Evolutionary conservation across 1,140 invertebrate species (phyloP).

Genomic region (Drosophila aff.): DNA sequence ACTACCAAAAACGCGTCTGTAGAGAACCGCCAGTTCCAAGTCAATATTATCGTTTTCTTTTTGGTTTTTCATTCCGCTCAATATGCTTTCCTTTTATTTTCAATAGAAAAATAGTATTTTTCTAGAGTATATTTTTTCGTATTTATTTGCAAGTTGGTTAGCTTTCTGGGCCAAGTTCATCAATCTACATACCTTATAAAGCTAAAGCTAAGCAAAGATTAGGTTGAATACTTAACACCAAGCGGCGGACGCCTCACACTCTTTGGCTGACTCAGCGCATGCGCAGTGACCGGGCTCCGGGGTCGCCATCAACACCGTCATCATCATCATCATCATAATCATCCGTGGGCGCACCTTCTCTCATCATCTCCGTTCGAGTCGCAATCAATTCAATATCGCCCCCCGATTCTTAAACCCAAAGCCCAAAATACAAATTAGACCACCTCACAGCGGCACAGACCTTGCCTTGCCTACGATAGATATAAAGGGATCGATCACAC

Average conservation of each 20-base stretch:
- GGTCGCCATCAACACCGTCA: background rate
- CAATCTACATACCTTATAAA: conserved; percentile 77
- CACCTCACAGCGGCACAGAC: conserved; percentile 9
- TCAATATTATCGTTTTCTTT: conserved; percentile 48
- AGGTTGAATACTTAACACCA: conserved; percentile 75
- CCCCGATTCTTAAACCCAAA: background rate
- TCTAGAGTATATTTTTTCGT: conserved; percentile 63
- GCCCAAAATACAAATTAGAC: conserved; percentile 45
- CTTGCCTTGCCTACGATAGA: background rate
- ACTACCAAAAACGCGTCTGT: conserved; percentile 53
- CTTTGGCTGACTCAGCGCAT: conserved; percentile 49
- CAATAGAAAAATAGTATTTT: conserved; percentile 79
- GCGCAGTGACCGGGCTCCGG: conserved; percentile 40
- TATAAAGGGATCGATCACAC: conserved; percentile 26
- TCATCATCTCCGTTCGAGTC: background rate
- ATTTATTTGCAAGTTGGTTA: conserved; percentile 61
- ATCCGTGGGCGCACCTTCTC: conserved; percentile 4
- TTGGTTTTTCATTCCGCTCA: conserved; percentile 50
- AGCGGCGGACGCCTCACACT: conserved; percentile 20
- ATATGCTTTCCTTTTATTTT: conserved; percentile 66
- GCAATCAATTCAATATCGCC: background rate
- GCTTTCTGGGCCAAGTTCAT: conserved; percentile 38
- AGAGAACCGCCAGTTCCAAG: conserved; percentile 71
- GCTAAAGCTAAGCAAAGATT: conserved; percentile 57
- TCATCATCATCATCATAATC: background rate